These are phyloP conservation scores for Zoroaster sp. DNA, from an alignment of 53 echinoderm and acorn worm genomes.

Conservation along the genomic window DNA sequence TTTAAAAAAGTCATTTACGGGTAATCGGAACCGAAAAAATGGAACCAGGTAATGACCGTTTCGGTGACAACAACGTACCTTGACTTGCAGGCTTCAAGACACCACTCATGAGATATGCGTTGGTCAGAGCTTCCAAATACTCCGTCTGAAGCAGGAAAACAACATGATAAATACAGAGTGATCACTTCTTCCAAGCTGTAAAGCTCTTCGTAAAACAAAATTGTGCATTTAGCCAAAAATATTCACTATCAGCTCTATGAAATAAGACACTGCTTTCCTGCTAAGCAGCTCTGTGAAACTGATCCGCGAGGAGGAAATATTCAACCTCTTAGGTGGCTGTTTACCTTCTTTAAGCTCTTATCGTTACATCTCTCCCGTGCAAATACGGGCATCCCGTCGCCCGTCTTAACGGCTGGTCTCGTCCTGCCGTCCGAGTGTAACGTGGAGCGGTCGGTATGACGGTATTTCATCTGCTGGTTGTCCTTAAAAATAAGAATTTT, in stretches of 20 bases:
- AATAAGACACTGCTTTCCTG: too few relatives aligned
- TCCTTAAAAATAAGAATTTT: constrained; percentile 8
- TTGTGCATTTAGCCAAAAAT: too few relatives aligned
- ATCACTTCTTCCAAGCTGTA: too few relatives aligned
- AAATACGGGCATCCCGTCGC: constrained; percentile 75
- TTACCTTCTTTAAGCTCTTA: constrained; percentile 81
- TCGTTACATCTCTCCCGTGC: constrained; percentile 76
- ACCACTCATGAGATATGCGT: constrained; percentile 97
- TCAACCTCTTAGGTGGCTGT: background rate
- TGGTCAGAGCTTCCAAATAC: constrained; percentile 95
- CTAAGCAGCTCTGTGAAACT: too few relatives aligned
- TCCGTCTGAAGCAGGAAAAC: constrained; percentile 66
- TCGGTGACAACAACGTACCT: constrained; percentile 59
- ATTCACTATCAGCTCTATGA: too few relatives aligned
- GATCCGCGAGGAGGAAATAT: background rate
- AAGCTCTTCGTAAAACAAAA: too few relatives aligned
- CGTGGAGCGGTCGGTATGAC: constrained; percentile 76
- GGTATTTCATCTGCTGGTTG: constrained; percentile 69
- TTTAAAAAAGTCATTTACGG: too few relatives aligned
- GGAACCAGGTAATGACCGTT: too few relatives aligned
- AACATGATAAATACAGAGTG: too few relatives aligned
- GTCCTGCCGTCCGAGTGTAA: constrained; percentile 86
- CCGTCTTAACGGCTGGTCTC: constrained; percentile 31
- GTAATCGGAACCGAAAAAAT: too few relatives aligned
- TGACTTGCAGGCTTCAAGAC: constrained; percentile 77